Conservation (phyloP, 2,113 vertebrate genomes). For the Halcyon senegalensis region DNA sequence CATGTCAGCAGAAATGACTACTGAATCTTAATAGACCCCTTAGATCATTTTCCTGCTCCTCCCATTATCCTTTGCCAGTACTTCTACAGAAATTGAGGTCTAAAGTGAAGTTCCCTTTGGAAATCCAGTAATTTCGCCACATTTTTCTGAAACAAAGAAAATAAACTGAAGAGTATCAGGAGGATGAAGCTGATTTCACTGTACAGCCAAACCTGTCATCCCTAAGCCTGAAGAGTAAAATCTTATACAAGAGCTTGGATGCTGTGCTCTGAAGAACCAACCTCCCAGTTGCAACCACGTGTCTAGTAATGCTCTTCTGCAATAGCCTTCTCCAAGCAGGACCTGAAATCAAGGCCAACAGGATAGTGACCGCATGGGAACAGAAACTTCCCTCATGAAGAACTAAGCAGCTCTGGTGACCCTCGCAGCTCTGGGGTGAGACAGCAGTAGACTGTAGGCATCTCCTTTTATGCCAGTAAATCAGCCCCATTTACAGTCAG, state of each 20-base stretch:
- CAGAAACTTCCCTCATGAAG: not conserved
- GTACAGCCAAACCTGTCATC: not conserved
- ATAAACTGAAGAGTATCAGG: not conserved
- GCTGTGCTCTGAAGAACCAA: not conserved
- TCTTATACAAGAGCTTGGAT: not conserved
- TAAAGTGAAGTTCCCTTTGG: not conserved
- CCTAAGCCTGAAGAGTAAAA: not conserved
- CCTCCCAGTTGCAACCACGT: not conserved
- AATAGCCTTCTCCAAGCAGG: not conserved
- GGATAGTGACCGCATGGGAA: fast-evolving
- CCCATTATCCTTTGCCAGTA: not conserved
- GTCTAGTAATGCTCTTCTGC: not conserved
- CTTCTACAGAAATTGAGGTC: not conserved
- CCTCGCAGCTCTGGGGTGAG: fast-evolving
- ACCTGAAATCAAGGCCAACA: not conserved
- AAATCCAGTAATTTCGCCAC: not conserved
- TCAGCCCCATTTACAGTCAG: fast-evolving
- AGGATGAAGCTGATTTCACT: not conserved
- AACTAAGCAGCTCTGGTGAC: not conserved
- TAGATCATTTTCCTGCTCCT: not conserved
- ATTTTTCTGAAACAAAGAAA: conserved; percentile 7
- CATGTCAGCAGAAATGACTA: not conserved
- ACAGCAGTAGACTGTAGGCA: not conserved
- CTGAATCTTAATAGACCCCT: not conserved
- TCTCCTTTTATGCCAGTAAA: not conserved